These are phyloP conservation scores for Aradus depressus DNA, from an alignment of 2,888 invertebrate species.

Conservation along the genomic window DNA sequence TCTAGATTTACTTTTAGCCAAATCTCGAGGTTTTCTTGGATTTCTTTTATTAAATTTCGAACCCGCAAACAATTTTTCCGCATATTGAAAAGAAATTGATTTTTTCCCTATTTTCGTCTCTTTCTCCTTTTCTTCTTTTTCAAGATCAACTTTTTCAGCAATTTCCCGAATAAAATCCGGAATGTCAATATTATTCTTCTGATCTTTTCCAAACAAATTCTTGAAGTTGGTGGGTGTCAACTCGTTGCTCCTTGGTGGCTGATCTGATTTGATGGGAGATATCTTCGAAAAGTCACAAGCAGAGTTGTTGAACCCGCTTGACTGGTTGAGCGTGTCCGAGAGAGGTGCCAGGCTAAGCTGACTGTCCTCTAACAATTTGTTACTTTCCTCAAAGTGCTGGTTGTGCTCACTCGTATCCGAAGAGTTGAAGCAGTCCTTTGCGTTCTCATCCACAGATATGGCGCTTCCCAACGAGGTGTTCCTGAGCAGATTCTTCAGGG, in stretches of 20 bases:
- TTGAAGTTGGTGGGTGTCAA: neutral
- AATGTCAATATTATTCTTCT: neutral
- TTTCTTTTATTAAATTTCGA: constrained; percentile 60
- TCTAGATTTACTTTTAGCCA: no score
- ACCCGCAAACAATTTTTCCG: constrained; percentile 57
- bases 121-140: constrained; percentile 35
- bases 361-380: no score
- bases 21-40: constrained; percentile 50
- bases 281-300: constrained; percentile 12
- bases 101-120: constrained; percentile 38
- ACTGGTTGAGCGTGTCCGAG: neutral
- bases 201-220: constrained; percentile 11
- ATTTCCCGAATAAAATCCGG: neutral
- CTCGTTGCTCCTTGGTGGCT: neutral
- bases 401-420: constrained; percentile 8
- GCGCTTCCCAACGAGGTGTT: constrained; percentile 45
- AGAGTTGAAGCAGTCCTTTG: constrained; percentile 29
- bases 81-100: constrained; percentile 42
- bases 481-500: constrained; percentile 60
- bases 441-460: constrained; percentile 33
- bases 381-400: neutral
- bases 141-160: neutral
- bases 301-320: no score
- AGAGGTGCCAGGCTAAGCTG: constrained; percentile 4
- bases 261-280: constrained; percentile 4